Evolutionary conservation across 2,113 vertebrate species (phyloP).

Genomic region (Henicopernis longicauda): DNA sequence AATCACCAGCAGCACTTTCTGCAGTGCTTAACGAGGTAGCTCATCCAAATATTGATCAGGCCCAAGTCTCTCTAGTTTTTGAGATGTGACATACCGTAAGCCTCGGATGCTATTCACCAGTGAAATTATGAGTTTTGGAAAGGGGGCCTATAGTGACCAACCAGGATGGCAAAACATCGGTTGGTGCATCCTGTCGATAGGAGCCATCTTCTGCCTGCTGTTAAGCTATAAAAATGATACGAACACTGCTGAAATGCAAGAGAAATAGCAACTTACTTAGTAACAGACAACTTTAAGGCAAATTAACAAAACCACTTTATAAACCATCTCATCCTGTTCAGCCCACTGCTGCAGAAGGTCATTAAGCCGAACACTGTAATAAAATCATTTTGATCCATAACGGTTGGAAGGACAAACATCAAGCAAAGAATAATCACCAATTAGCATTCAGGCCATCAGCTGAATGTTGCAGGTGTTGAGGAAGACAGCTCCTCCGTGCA

Average conservation of each 20-base stretch:
- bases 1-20: conserved; percentile 45
- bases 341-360: neutral
- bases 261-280: neutral
- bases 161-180: neutral
- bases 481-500: neutral
- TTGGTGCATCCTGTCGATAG: neutral
- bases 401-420: neutral
- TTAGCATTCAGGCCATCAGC: neutral
- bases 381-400: neutral
- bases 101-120: neutral
- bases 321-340: neutral
- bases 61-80: neutral
- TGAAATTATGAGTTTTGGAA: neutral
- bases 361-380: neutral
- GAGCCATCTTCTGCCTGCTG: neutral
- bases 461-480: neutral
- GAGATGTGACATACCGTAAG: neutral
- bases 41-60: conserved; percentile 48
- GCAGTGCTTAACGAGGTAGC: conserved; percentile 14
- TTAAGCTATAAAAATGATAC: neutral
- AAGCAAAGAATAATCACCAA: neutral
- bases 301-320: neutral
- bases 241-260: neutral
- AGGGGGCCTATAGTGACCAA: neutral
- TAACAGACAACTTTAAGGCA: neutral